phyloP scores from a whole-genome alignment of 2,113 vertebrate genomes.

The Irena cyanogastra region DNA sequence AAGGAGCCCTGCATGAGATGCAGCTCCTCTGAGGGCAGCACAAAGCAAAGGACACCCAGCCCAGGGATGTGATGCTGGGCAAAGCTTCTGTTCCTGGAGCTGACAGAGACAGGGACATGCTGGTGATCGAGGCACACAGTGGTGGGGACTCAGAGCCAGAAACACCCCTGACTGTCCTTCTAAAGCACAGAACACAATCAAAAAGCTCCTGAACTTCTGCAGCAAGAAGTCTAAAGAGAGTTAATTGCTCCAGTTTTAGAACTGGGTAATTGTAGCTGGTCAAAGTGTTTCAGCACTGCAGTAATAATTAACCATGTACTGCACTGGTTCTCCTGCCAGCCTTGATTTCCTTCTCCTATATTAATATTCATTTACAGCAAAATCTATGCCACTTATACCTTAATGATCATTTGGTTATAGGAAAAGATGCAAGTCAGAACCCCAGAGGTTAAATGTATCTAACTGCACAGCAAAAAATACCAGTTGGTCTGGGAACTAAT shows the following conservation, averaged over 20 bases:
- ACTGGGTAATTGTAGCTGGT: not conserved
- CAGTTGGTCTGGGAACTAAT: not conserved
- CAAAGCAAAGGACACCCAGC: not conserved
- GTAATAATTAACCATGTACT: conserved; percentile 10
- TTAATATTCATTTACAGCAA: not conserved
- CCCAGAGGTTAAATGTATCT: not conserved
- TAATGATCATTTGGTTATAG: not conserved
- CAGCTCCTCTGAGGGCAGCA: not conserved
- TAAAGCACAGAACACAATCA: not conserved
- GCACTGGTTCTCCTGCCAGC: not conserved
- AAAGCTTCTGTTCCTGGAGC: not conserved
- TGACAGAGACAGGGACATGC: not conserved
- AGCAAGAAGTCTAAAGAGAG: not conserved
- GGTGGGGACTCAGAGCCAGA: not conserved
- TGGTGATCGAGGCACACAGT: not conserved
- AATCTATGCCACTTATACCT: not conserved
- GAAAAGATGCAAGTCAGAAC: conserved; percentile 4
- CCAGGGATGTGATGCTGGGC: not conserved
- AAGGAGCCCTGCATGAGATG: not conserved
- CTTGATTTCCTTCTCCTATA: not conserved
- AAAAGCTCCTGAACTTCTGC: not conserved
- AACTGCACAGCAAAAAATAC: not conserved
- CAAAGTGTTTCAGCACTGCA: not conserved
- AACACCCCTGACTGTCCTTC: not conserved
- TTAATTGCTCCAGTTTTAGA: conserved; percentile 17